phyloP scores from a whole-genome alignment of 2,113 vertebrate species.

The Hydrolagus affinis region DNA sequence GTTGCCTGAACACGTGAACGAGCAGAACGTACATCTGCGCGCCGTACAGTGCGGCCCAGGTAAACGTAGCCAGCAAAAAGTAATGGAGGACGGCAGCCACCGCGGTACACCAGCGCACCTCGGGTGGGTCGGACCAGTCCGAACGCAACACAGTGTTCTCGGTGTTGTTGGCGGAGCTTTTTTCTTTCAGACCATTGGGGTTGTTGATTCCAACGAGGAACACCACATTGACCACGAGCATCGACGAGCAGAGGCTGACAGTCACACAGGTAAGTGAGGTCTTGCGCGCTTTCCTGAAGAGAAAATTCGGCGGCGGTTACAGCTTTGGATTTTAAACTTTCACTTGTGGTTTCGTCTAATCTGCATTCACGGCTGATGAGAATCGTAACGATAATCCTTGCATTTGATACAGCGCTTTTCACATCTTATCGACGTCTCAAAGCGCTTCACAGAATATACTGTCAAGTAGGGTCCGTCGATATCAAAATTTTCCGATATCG shows the following conservation, averaged over 20 bases:
- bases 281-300: conserved; percentile 45
- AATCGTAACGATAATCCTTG: too few relatives aligned
- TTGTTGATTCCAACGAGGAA: conserved; percentile 59
- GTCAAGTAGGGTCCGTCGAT: too few relatives aligned
- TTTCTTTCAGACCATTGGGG: conserved; percentile 35
- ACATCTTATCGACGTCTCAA: too few relatives aligned
- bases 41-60: conserved; percentile 50
- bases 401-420: too few relatives aligned
- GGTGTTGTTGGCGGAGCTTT: rapidly evolving
- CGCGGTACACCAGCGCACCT: conserved; percentile 36
- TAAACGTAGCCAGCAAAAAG: conserved; percentile 55
- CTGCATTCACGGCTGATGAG: too few relatives aligned
- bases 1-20: conserved; percentile 38
- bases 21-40: conserved; percentile 49
- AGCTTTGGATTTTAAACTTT: neutral
- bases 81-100: conserved; percentile 51
- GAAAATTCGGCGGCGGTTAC: neutral
- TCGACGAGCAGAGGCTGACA: conserved; percentile 51
- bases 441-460: too few relatives aligned
- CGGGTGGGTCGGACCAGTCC: rapidly evolving
- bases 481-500: too few relatives aligned
- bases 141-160: conserved; percentile 35
- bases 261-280: conserved; percentile 44
- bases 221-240: conserved; percentile 60
- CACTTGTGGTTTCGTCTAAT: too few relatives aligned